Evolutionary conservation across 2,113 vertebrate species (phyloP).

Genomic region (Hippocampus barbouri): DNA sequence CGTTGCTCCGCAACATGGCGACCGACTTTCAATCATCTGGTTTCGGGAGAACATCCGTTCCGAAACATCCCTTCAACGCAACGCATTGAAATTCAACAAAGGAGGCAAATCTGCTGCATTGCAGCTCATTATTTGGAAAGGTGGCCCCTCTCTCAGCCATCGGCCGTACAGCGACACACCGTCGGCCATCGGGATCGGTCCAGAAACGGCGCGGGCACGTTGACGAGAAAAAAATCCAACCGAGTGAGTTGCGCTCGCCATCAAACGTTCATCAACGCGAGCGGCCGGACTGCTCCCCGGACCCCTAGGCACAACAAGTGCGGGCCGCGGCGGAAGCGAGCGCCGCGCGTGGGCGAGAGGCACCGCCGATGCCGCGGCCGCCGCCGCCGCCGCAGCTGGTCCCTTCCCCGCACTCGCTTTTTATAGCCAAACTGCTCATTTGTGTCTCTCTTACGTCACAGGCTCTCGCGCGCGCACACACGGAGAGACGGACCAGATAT

Average conservation of each 20-base stretch:
- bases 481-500: neutral
- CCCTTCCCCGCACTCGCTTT: slow-evolving; percentile 60
- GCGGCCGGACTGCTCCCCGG: slow-evolving; percentile 4
- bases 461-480: slow-evolving; percentile 13
- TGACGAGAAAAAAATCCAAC: too few relatives aligned
- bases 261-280: neutral
- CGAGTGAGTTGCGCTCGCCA: neutral
- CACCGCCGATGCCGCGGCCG: slow-evolving; percentile 44
- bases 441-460: slow-evolving; percentile 63
- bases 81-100: too few relatives aligned
- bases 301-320: slow-evolving; percentile 14
- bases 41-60: too few relatives aligned
- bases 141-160: too few relatives aligned
- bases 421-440: slow-evolving; percentile 69
- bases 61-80: too few relatives aligned
- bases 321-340: slow-evolving; percentile 41
- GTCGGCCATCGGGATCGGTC: neutral
- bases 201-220: too few relatives aligned
- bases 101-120: too few relatives aligned
- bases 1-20: too few relatives aligned
- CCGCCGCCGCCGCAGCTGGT: slow-evolving; percentile 46
- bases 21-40: too few relatives aligned
- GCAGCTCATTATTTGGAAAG: too few relatives aligned
- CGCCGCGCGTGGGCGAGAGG: slow-evolving; percentile 57
- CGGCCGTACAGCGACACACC: neutral